These are phyloP conservation scores for Phortica variegata DNA, from an alignment of 1,140 invertebrate species.

Conservation along the genomic window DNA sequence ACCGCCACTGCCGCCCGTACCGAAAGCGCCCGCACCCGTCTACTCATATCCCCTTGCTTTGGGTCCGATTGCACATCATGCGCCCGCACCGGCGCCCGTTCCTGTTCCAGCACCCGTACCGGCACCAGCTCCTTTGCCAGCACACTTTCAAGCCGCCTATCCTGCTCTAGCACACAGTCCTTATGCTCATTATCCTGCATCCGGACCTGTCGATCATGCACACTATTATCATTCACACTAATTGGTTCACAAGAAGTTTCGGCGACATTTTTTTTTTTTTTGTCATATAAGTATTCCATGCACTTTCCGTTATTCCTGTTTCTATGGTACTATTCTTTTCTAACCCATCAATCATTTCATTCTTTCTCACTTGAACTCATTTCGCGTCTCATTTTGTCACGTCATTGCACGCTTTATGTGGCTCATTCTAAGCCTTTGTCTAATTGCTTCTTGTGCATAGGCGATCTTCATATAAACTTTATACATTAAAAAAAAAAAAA, in stretches of 20 bases:
- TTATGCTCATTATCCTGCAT: slow-evolving; percentile 34
- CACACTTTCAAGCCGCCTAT: slow-evolving; percentile 46
- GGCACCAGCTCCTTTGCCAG: slow-evolving; percentile 22
- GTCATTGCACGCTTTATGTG: too few relatives aligned
- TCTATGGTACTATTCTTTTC: too few relatives aligned
- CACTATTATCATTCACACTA: slow-evolving; percentile 26
- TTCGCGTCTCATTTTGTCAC: too few relatives aligned
- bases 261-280: slow-evolving; percentile 3
- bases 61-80: not conserved
- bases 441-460: too few relatives aligned
- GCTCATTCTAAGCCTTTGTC: too few relatives aligned
- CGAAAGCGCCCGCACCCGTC: slow-evolving; percentile 31
- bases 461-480: slow-evolving; percentile 14
- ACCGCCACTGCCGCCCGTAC: slow-evolving; percentile 33
- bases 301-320: not conserved
- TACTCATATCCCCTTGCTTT: slow-evolving; percentile 13
- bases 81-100: slow-evolving; percentile 21
- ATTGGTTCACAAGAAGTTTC: not conserved
- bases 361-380: slow-evolving; percentile 7
- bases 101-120: slow-evolving; percentile 26
- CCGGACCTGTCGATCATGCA: slow-evolving; percentile 27
- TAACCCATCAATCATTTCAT: not conserved
- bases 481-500: slow-evolving; percentile 7
- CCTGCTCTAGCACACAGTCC: slow-evolving; percentile 47
- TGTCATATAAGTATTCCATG: not conserved